phyloP scores from a whole-genome alignment of 2,888 invertebrate genomes.

The Ophraella communa region DNA sequence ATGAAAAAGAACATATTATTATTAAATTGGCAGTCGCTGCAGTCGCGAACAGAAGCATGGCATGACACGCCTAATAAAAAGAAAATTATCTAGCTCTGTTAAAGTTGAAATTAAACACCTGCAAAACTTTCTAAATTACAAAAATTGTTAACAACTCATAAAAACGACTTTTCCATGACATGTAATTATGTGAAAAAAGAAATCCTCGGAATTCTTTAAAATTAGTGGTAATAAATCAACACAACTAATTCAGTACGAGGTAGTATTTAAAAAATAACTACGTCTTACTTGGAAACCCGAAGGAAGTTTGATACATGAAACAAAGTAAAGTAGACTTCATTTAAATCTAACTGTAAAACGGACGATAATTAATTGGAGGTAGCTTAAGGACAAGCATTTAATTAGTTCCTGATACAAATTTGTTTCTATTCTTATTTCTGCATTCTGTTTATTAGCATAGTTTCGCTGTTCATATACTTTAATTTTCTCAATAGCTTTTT shows the following conservation, averaged over 20 bases:
- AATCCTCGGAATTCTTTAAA: background rate
- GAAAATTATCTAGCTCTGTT: background rate
- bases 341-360: conserved; percentile 20
- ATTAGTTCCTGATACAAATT: conserved; percentile 15
- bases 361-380: conserved; percentile 5
- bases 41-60: no score
- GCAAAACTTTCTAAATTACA: background rate
- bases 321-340: conserved; percentile 16
- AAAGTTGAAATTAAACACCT: background rate
- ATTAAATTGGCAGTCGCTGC: no score
- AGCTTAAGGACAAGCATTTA: background rate
- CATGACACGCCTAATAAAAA: background rate
- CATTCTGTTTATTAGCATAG: background rate
- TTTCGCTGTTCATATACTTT: no score
- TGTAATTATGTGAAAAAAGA: conserved; percentile 4
- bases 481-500: no score
- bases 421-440: background rate
- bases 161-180: background rate
- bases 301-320: conserved; percentile 6
- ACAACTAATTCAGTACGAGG: conserved; percentile 4
- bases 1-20: no score
- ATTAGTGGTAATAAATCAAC: conserved; percentile 12
- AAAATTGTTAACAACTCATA: background rate
- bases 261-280: conserved; percentile 8
- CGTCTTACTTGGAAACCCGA: background rate